Evolutionary conservation across 2,797 vertebrate species (phyloP).

Genomic region (Euthynnus affinis): DNA sequence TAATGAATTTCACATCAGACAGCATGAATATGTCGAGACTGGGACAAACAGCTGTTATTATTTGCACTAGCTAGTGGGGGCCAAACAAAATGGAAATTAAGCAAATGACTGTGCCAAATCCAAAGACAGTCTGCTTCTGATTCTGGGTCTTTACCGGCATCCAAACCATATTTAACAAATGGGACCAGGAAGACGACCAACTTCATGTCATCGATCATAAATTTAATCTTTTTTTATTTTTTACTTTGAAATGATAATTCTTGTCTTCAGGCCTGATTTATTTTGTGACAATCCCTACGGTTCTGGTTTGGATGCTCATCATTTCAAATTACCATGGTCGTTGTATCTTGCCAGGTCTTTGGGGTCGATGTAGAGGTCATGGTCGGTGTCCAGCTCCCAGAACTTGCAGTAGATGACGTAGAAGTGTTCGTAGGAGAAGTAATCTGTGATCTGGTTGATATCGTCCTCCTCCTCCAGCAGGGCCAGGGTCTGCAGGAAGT

Average conservation of each 20-base stretch:
- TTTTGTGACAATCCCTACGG: background rate
- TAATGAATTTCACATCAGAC: constrained; percentile 35
- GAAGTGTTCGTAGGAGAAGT: constrained; percentile 99
- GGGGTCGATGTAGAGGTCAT: constrained; percentile 97
- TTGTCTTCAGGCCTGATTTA: background rate
- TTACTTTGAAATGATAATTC: background rate
- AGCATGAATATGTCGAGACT: constrained; percentile 8
- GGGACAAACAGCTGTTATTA: constrained; percentile 42
- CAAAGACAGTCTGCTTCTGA: constrained; percentile 34
- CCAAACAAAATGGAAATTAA: constrained; percentile 18
- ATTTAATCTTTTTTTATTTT: constrained; percentile 22
- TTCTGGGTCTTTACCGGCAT: constrained; percentile 20
- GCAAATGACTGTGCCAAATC: constrained; percentile 8
- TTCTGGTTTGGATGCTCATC: constrained; percentile 32
- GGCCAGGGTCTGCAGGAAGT: constrained; percentile 98
- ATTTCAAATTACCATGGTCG: constrained; percentile 90
- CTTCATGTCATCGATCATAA: background rate
- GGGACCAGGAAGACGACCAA: background rate
- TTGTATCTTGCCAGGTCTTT: constrained; percentile 96
- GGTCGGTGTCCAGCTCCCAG: constrained; percentile 99
- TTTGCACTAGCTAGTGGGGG: constrained; percentile 2
- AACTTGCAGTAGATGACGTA: constrained; percentile 99
- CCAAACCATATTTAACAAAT: constrained; percentile 24
- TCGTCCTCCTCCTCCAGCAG: constrained; percentile 98
- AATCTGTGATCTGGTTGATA: constrained; percentile 99